Base-by-base conservation (phyloP, 2,113 vertebrate species). In the Melanerpes formicivorus region DNA sequence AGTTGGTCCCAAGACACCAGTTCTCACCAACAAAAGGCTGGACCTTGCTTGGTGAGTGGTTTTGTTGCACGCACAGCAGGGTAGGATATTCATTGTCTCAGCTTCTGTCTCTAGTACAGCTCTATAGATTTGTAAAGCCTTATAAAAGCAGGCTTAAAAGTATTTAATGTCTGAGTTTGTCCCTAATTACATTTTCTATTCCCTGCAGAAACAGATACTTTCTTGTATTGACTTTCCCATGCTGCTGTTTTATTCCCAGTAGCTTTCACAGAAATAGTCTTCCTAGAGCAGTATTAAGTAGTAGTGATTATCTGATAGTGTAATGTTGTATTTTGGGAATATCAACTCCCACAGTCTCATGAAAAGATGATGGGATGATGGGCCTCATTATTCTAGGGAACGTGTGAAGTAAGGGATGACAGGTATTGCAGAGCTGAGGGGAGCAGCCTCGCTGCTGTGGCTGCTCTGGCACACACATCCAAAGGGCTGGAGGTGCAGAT, bases 311-410 rank as follows among this genome's bases (percentile, higher is more conserved):
- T 92, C 64, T 89, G 90, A 85, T 80, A 84, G 71, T 30, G 84
- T 78, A 88, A 94, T 80, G 69, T 25, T 85, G 62, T 96, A 95
- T 94, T 93, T 93, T 91, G 82, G 87, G 95, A 94, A 67, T 85
- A 90, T 80, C 82, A 91, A 65, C 94, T 91, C 93, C 87, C 77
- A 95, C 92, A 7, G 62, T 70, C 91, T 85, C 87, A 95, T 96
- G 93, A 94, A 48, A 86, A 91, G 90, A 91, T 86, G 92, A 95
- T 85, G 76, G 73, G 90, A 91, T 86, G 93, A 95, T 85, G 83
- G 69, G 93, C 22, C 50, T 92, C 76, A 86, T 87, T 95, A 94
- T 96, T 55, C n/a, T 65, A 5, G 65, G 62, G 69, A 93, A 52
- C 5, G 19, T 76, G 27, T 30, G 22, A 83, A 80, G 60, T 27